Conservation (phyloP, 2,888 invertebrate genomes). For the Byasa hedistus region DNA sequence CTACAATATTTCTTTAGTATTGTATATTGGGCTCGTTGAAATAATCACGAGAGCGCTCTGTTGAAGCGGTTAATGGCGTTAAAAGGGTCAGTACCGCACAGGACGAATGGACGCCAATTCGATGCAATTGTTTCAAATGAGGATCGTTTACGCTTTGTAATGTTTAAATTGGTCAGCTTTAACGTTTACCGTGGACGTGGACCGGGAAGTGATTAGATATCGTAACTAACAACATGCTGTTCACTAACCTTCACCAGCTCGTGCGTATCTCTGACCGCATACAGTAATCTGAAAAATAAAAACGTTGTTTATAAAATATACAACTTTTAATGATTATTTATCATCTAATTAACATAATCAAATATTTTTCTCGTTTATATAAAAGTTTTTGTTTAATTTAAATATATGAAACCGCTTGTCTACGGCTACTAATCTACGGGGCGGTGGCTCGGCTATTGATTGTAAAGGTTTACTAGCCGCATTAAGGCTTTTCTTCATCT, state of each 20-base stretch:
- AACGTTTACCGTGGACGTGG: slow-evolving; percentile 29
- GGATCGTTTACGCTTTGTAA: slow-evolving; percentile 23
- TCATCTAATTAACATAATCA: too few species aligned
- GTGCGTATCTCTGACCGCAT: slow-evolving; percentile 37
- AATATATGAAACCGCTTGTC: too few species aligned
- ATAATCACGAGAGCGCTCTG: too few species aligned
- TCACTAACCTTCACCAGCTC: slow-evolving; percentile 47
- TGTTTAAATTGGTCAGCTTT: slow-evolving; percentile 21
- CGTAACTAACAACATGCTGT: slow-evolving; percentile 40
- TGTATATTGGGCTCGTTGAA: too few species aligned
- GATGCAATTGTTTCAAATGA: slow-evolving; percentile 24
- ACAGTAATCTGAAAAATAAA: slow-evolving; percentile 43
- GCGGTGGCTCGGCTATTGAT: too few species aligned
- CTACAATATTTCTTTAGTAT: too few species aligned
- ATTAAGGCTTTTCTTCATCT: too few species aligned
- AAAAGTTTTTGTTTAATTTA: too few species aligned
- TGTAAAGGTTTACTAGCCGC: too few species aligned
- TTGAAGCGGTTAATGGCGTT: slow-evolving; percentile 13
- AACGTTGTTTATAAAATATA: slow-evolving; percentile 6
- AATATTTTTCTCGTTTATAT: too few species aligned
- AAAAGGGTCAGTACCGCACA: slow-evolving; percentile 16
- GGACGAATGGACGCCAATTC: slow-evolving; percentile 22
- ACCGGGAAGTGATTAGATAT: slow-evolving; percentile 28
- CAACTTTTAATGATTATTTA: not conserved
- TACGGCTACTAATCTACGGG: too few species aligned